These are phyloP conservation scores for Seira musarum DNA, from an alignment of 2,888 invertebrate genomes.

Conservation along the genomic window DNA sequence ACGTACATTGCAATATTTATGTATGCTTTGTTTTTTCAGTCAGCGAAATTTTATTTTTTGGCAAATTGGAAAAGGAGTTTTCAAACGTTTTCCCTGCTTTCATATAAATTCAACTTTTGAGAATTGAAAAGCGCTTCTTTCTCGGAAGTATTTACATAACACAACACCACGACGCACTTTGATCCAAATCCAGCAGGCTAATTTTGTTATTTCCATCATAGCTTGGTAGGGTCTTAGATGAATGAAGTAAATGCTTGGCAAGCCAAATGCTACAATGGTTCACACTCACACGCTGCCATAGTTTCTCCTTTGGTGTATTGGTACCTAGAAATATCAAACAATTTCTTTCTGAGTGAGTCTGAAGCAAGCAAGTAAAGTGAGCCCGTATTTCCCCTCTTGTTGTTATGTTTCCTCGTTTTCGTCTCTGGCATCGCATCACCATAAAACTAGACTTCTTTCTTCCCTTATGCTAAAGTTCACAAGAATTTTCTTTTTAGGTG, in stretches of 20 bases:
- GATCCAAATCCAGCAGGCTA: slow-evolving; percentile 38
- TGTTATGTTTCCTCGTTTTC: background rate
- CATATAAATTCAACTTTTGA: slow-evolving; percentile 10
- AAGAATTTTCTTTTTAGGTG: too few relatives aligned
- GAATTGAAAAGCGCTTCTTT: background rate
- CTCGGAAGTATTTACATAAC: slow-evolving; percentile 42
- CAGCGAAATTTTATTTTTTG: background rate
- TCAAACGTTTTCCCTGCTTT: background rate
- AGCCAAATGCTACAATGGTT: too few relatives aligned
- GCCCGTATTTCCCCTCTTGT: background rate
- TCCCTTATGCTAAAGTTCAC: too few relatives aligned
- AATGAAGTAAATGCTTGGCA: too few relatives aligned
- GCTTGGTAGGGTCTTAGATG: too few relatives aligned
- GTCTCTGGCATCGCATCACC: background rate
- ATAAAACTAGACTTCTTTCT: background rate
- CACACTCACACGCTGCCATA: too few relatives aligned
- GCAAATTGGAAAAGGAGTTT: background rate
- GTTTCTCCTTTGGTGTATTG: background rate
- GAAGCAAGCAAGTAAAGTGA: background rate
- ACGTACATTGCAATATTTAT: background rate
- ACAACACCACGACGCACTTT: background rate
- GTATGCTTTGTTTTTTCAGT: background rate
- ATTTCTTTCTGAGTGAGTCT: background rate
- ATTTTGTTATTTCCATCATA: too few relatives aligned
- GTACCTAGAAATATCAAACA: background rate